Percentiles rank a stretch among this genome's conserved stretches.
These are phyloP conservation scores for Chrysotoxum bicinctum DNA, from an alignment of 2,888 invertebrate genomes.

Conservation along the genomic window DNA sequence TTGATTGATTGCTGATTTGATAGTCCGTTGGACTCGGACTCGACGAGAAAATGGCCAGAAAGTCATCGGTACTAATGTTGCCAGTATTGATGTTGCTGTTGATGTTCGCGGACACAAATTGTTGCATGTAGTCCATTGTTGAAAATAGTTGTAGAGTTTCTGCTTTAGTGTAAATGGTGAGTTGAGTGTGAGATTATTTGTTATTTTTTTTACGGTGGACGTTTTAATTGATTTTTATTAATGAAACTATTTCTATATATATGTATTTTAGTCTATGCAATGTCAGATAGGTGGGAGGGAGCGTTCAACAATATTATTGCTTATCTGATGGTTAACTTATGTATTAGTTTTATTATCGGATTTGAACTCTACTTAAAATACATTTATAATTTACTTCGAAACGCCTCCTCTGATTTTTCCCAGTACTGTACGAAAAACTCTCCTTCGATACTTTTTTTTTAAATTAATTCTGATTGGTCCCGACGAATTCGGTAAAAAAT, in stretches of 20 bases:
- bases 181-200: neutral
- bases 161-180: neutral
- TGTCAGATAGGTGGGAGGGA: slow-evolving; percentile 60
- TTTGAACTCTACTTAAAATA: slow-evolving; percentile 30
- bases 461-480: slow-evolving; percentile 61
- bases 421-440: neutral
- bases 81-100: slow-evolving; percentile 78
- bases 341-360: slow-evolving; percentile 51
- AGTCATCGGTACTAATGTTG: slow-evolving; percentile 81
- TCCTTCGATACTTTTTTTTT: slow-evolving; percentile 24
- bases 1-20: slow-evolving; percentile 21
- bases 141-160: neutral
- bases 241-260: slow-evolving; percentile 24
- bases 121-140: slow-evolving; percentile 78
- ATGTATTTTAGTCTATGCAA: slow-evolving; percentile 6
- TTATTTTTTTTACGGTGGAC: slow-evolving; percentile 42
- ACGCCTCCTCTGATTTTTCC: slow-evolving; percentile 36
- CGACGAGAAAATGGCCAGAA: slow-evolving; percentile 80
- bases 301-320: slow-evolving; percentile 67
- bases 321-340: slow-evolving; percentile 68
- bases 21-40: slow-evolving; percentile 70
- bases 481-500: slow-evolving; percentile 55
- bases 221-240: slow-evolving; percentile 56
- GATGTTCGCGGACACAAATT: slow-evolving; percentile 75
- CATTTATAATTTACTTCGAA: slow-evolving; percentile 9